phyloP scores from a whole-genome alignment of 2,113 vertebrate genomes.

The Calonectris borealis region DNA sequence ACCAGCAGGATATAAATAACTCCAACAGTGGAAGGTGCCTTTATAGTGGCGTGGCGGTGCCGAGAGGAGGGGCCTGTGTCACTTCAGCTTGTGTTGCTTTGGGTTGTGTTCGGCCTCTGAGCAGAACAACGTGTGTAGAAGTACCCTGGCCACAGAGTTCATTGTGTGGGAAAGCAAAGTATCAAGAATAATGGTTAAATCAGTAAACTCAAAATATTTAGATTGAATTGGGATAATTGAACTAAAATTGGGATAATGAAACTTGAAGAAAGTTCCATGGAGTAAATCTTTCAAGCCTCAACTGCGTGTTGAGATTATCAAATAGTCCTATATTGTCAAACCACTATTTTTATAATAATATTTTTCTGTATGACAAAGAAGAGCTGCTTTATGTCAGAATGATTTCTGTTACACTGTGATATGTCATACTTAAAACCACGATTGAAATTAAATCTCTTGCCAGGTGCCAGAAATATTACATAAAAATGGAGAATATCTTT shows the following conservation, averaged over 20 bases:
- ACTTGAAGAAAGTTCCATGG: background rate
- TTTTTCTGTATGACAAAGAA: background rate
- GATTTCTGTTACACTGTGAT: background rate
- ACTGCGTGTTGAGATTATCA: background rate
- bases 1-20: background rate
- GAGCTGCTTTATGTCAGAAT: background rate
- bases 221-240: background rate
- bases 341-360: background rate
- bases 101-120: background rate
- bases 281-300: background rate
- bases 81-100: background rate
- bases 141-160: background rate
- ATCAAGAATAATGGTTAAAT: background rate
- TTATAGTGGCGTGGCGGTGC: background rate
- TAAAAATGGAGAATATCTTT: background rate
- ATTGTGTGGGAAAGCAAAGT: background rate
- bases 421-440: background rate
- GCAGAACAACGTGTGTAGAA: rapidly evolving
- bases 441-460: background rate
- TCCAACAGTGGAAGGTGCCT: background rate
- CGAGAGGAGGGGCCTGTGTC: background rate
- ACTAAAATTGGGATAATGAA: background rate
- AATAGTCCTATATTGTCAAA: background rate
- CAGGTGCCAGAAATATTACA: background rate
- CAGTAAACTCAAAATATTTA: background rate